Conservation (phyloP, 2,888 invertebrate species). For the Melanotus villosus region DNA sequence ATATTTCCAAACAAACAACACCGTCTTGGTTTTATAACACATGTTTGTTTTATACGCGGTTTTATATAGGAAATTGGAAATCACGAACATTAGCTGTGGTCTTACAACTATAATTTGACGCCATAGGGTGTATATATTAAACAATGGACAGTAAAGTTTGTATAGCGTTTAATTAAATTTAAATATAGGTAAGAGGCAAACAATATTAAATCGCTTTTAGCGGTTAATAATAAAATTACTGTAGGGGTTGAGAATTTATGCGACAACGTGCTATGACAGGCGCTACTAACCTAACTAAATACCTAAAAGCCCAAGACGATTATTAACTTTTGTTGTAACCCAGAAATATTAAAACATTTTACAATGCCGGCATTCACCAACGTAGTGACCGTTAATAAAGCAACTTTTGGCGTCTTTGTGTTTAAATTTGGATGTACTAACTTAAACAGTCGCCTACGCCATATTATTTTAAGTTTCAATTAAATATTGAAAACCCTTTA, state of each 20-base stretch:
- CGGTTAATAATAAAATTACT: slow-evolving; percentile 16
- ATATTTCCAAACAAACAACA: neutral
- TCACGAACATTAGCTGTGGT: neutral
- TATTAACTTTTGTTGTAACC: too few species aligned
- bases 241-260: slow-evolving; percentile 2
- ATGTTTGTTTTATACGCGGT: too few species aligned
- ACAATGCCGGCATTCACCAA: too few species aligned
- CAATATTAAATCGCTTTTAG: slow-evolving; percentile 14
- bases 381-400: too few species aligned
- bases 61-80: neutral
- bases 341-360: too few species aligned
- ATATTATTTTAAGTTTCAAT: too few species aligned
- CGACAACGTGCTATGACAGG: neutral
- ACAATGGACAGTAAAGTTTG: slow-evolving; percentile 14
- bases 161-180: slow-evolving; percentile 17
- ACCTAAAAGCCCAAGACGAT: neutral
- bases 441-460: too few species aligned
- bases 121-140: neutral
- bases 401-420: too few species aligned
- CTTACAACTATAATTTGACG: neutral
- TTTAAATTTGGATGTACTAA: too few species aligned
- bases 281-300: neutral
- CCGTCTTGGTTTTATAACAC: neutral
- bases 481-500: too few species aligned
- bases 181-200: slow-evolving; percentile 20